Evolutionary conservation across 2,888 invertebrate genomes (phyloP), one percentile per base, ranked within the genome.

Genomic region (Dynastes hyllus): DNA sequence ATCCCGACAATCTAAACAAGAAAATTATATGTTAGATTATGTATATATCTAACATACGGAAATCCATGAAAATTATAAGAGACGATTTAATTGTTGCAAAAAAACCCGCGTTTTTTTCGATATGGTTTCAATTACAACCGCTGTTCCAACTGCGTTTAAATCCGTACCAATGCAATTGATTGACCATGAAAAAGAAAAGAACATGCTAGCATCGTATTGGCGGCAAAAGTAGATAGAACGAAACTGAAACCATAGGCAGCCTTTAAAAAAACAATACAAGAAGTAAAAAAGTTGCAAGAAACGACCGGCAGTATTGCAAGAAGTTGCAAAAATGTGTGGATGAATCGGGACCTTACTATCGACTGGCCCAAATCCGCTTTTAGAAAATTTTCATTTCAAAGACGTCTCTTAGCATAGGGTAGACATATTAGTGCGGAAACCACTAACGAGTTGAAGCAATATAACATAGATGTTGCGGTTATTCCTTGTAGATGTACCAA

Each of bases 21-120:
- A 37, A 37, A 37, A 37, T 37, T 45, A 2, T 2, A 8, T 11
- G 9, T 45, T 45, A 8, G 2, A 45, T 2, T 45, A 11, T 45
- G 45, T 45, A 45, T 11, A 1, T 45, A 8, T 45, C 45, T 11
- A 45, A 1, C 8, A 45, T 45, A 8, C 11, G 45, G 11, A 45
- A 45, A 45, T 11, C 45, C 11, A 11, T 8, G 45, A 45, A 45
- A 8, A 8, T 11, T 67, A n/a, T 40, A 8, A n/a, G 22, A 45
- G 40, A 67, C 4, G 37, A 66, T 66, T 66, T 66, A 37, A 66
- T 66, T 66, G 29, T 29, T 63, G 29, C 37, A 37, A 37, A 0
- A 61, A 61, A 22, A 65, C 32, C 65, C 11, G 32, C 8, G 32
- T 65, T 32, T 65, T 66, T 66, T 66, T 66, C 37, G 37, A 66